Conservation (phyloP, 2,888 invertebrate genomes). For the Agonopterix subpropinquella region DNA sequence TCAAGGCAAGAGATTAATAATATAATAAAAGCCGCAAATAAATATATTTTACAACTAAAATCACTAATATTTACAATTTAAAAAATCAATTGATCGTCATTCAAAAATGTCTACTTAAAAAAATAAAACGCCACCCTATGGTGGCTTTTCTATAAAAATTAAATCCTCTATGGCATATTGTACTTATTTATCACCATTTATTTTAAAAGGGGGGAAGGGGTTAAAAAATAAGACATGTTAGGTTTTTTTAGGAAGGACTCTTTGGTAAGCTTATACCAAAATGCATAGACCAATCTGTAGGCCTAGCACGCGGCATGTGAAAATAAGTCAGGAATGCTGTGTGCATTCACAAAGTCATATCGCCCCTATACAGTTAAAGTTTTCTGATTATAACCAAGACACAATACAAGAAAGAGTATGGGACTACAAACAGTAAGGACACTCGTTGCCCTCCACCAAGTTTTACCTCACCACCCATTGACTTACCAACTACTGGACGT, state of each 20-base stretch:
- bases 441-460: too few species aligned
- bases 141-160: constrained; percentile 25
- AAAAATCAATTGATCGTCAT: constrained; percentile 2
- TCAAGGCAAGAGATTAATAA: constrained; percentile 10
- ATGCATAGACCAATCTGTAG: too few species aligned
- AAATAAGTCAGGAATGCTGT: too few species aligned
- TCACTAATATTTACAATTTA: constrained; percentile 20
- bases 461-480: too few species aligned
- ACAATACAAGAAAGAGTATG: too few species aligned
- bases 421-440: too few species aligned
- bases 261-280: constrained; percentile 34
- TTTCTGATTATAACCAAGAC: too few species aligned
- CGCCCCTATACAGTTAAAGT: too few species aligned
- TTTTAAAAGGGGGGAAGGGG: neutral
- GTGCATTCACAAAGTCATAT: too few species aligned
- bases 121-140: constrained; percentile 27
- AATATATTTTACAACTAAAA: constrained; percentile 14
- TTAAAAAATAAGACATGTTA: constrained; percentile 20
- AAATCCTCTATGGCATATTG: constrained; percentile 47
- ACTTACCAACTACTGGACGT: too few species aligned
- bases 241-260: constrained; percentile 26
- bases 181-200: constrained; percentile 50
- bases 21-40: constrained; percentile 14
- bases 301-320: too few species aligned
- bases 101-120: constrained; percentile 26